Evolutionary conservation across 2,113 vertebrate genomes (phyloP).

Genomic region (Brachyhypopomus occidentalis): DNA sequence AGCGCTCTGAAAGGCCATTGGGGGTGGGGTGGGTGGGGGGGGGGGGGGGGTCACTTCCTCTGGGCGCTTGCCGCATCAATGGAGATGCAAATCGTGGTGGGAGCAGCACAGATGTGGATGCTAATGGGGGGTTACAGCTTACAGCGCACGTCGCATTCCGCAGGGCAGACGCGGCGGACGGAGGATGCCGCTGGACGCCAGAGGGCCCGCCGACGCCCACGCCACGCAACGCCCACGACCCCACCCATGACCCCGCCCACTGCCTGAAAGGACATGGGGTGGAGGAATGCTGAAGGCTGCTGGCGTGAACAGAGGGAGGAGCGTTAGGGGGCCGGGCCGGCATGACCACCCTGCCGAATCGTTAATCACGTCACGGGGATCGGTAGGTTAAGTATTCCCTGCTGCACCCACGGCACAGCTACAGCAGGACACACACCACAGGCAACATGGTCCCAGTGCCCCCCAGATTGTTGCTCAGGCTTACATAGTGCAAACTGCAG

Average conservation of each 20-base stretch:
- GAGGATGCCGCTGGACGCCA: background rate
- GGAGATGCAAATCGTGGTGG: constrained; percentile 46
- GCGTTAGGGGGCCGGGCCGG: background rate
- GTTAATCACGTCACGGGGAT: too few species aligned
- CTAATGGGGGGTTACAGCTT: constrained; percentile 22
- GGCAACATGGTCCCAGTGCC: too few species aligned
- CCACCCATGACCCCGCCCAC: too few species aligned
- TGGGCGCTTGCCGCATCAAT: constrained; percentile 39
- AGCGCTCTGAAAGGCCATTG: constrained; percentile 27
- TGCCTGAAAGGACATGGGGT: background rate
- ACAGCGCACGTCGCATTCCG: constrained; percentile 13
- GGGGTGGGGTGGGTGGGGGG: too few species aligned
- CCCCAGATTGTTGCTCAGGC: too few species aligned
- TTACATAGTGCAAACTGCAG: too few species aligned
- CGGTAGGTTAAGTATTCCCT: too few species aligned
- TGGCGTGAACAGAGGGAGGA: background rate
- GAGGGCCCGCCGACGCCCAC: constrained; percentile 28
- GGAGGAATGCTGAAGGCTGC: background rate
- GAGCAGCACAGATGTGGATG: constrained; percentile 42
- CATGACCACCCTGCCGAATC: too few species aligned
- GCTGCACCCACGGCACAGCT: too few species aligned
- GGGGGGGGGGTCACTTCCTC: constrained; percentile 30
- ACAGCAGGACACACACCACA: too few species aligned
- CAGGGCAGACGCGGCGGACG: constrained; percentile 5
- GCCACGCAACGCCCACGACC: too few species aligned